Evolutionary conservation across 2,888 invertebrate genomes (phyloP).

Genomic region (Sclerodermus sp.): DNA sequence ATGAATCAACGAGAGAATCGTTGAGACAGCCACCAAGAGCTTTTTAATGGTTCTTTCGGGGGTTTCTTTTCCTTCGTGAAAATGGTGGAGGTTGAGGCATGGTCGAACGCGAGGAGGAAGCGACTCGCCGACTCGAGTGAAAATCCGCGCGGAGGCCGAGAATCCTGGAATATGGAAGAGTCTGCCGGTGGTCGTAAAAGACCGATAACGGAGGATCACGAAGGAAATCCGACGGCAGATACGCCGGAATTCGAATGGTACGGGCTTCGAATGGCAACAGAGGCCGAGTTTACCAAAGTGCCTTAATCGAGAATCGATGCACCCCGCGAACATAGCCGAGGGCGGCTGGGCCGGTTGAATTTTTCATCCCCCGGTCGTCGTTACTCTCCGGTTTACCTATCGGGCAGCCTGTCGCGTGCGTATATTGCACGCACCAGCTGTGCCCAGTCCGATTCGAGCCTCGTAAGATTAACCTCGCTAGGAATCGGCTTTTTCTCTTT

Average conservation of each 20-base stretch:
- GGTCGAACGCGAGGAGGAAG: too few relatives aligned
- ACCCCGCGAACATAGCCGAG: background rate
- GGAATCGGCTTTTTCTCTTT: too few relatives aligned
- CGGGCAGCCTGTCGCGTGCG: slow-evolving; percentile 3
- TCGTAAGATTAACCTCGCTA: too few relatives aligned
- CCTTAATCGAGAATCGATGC: slow-evolving; percentile 30
- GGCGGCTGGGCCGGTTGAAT: slow-evolving; percentile 8
- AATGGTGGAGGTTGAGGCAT: too few relatives aligned
- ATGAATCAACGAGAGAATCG: too few relatives aligned
- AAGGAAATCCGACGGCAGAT: slow-evolving; percentile 4
- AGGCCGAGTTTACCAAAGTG: background rate
- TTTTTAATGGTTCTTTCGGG: too few relatives aligned
- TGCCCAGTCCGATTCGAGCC: slow-evolving; percentile 7
- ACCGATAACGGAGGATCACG: slow-evolving; percentile 4
- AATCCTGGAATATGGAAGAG: slow-evolving; percentile 4
- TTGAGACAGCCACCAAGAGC: too few relatives aligned
- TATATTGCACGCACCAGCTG: slow-evolving; percentile 11
- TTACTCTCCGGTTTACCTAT: slow-evolving; percentile 13
- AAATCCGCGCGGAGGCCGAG: too few relatives aligned
- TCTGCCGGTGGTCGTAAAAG: background rate
- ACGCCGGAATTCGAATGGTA: background rate
- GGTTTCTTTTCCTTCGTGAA: too few relatives aligned
- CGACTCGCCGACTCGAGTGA: too few relatives aligned
- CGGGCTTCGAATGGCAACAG: slow-evolving; percentile 3
- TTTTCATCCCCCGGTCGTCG: slow-evolving; percentile 5